Percentiles rank a stretch among this genome's conserved stretches.
Evolutionary conservation across 2,888 invertebrate genomes (phyloP).

Genomic region (Chymomyza caudatula): DNA sequence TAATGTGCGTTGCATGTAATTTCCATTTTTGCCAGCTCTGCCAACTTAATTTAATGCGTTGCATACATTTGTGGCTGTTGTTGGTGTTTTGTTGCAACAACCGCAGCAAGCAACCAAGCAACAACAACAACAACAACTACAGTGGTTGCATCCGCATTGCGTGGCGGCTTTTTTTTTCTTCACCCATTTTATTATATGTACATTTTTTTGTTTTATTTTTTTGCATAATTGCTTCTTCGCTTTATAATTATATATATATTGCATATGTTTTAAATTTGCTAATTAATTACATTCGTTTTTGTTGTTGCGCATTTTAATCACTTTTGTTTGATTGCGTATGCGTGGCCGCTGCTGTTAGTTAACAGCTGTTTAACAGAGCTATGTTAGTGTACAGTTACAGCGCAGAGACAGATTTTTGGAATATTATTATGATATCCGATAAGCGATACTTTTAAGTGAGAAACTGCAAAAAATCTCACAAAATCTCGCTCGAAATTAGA

Average conservation of each 20-base stretch:
- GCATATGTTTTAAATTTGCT: constrained; percentile 68
- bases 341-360: background rate
- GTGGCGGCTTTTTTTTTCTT: constrained; percentile 27
- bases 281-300: constrained; percentile 29
- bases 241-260: constrained; percentile 15
- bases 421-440: too few species aligned
- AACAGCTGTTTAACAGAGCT: background rate
- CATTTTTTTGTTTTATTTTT: constrained; percentile 30
- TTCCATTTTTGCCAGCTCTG: constrained; percentile 70
- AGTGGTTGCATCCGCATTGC: constrained; percentile 66
- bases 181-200: background rate
- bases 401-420: too few species aligned
- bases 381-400: too few species aligned
- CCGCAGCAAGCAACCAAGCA: background rate
- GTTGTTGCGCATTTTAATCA: background rate
- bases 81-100: background rate
- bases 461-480: too few species aligned
- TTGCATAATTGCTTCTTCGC: constrained; percentile 6
- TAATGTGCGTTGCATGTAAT: constrained; percentile 50
- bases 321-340: background rate
- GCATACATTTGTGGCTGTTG: constrained; percentile 18
- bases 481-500: too few species aligned
- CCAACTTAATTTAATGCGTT: constrained; percentile 74
- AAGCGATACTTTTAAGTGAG: too few species aligned
- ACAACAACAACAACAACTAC: constrained; percentile 45